Conservation (phyloP, 2,797 vertebrate genomes). For the Myripristis jacobus region DNA sequence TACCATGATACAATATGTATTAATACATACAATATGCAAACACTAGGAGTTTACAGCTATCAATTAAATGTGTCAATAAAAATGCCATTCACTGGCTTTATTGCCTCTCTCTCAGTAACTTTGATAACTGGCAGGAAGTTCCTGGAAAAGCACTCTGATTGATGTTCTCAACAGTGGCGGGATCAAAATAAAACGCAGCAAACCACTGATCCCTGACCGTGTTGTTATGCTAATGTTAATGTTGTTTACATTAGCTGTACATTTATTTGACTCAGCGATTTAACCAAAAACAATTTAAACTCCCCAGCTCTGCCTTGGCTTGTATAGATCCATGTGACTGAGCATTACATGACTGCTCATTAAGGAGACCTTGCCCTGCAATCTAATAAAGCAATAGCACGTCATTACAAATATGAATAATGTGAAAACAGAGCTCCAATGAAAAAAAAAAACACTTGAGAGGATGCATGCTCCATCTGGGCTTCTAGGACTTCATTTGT, state of each 20-base stretch:
- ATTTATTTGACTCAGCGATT: too few relatives aligned
- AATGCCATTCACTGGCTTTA: not conserved
- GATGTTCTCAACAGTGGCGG: not conserved
- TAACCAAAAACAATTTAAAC: too few relatives aligned
- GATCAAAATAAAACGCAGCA: not conserved
- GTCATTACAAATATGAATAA: slow-evolving; percentile 18
- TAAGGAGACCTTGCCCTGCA: slow-evolving; percentile 1
- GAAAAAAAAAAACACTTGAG: slow-evolving; percentile 7
- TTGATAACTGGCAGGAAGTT: not conserved
- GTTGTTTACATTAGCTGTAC: too few relatives aligned
- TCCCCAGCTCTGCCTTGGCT: not conserved
- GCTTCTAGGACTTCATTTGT: slow-evolving; percentile 13
- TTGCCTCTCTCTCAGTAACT: not conserved
- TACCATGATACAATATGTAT: too few relatives aligned
- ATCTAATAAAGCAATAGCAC: not conserved
- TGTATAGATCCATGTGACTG: not conserved
- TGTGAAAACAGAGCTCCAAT: slow-evolving; percentile 4
- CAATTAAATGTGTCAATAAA: not conserved
- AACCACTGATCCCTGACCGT: too few relatives aligned
- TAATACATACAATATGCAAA: not conserved
- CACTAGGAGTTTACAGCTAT: not conserved
- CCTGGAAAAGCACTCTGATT: not conserved
- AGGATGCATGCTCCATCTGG: not conserved
- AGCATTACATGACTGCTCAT: not conserved
- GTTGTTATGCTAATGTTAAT: too few relatives aligned